phyloP scores from a whole-genome alignment of 2,113 vertebrate species.

The Chloroceryle aenea region DNA sequence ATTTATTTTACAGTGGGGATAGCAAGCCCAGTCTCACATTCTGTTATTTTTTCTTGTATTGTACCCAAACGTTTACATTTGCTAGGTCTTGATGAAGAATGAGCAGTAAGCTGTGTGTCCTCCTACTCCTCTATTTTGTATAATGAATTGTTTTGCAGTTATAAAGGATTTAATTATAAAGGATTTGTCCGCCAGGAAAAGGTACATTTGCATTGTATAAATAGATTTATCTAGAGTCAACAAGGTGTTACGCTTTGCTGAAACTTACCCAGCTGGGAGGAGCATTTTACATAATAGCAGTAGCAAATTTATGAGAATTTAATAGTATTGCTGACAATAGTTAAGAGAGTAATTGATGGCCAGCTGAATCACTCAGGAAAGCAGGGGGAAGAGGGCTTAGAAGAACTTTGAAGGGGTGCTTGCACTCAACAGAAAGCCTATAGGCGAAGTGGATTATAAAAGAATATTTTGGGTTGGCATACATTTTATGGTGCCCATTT shows the following conservation, averaged over 20 bases:
- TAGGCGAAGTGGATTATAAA: background rate
- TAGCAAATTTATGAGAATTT: background rate
- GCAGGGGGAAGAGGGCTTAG: accelerated
- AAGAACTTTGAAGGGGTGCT: background rate
- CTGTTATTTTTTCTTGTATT: background rate
- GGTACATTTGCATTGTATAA: background rate
- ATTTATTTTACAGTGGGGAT: background rate
- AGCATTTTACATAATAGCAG: background rate
- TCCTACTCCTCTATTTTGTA: background rate
- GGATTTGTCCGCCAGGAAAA: background rate
- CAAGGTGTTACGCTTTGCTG: slow-evolving; percentile 4
- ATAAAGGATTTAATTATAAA: background rate
- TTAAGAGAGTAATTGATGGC: background rate
- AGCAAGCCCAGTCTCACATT: background rate
- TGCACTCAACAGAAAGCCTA: background rate
- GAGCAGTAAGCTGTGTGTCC: background rate
- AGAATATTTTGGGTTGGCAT: background rate
- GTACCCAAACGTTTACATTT: background rate
- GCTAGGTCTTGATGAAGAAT: background rate
- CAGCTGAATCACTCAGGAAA: background rate
- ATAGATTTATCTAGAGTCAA: slow-evolving; percentile 33
- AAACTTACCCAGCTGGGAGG: background rate
- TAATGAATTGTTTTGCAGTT: background rate
- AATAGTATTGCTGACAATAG: background rate
- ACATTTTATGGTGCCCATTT: background rate